phyloP scores from a whole-genome alignment of 2,888 invertebrate genomes.

The Patella pellucida region DNA sequence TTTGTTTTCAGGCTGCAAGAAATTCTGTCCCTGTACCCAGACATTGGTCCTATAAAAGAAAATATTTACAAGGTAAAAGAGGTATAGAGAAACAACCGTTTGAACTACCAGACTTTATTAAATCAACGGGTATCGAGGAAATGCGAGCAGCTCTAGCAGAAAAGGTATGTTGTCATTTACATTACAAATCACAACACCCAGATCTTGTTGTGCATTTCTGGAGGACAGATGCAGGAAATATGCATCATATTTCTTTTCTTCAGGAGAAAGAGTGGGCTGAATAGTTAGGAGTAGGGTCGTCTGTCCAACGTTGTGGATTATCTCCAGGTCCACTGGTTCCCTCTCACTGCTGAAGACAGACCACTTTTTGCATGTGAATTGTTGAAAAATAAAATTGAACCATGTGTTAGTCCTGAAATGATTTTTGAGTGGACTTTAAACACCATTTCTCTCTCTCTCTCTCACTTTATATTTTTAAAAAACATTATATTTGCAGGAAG shows the following conservation, averaged over 20 bases:
- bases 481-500: constrained; percentile 57
- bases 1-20: constrained; percentile 78
- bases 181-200: too few species aligned
- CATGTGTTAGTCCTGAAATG: too few species aligned
- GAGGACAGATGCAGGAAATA: too few species aligned
- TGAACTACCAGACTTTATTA: constrained; percentile 97
- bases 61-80: constrained; percentile 90
- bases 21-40: constrained; percentile 98
- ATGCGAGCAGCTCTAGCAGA: constrained; percentile 98
- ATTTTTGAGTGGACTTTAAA: too few species aligned
- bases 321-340: too few species aligned
- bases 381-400: too few species aligned
- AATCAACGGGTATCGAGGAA: constrained; percentile 99
- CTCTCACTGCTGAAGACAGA: too few species aligned
- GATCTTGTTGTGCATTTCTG: too few species aligned
- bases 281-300: too few species aligned
- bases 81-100: constrained; percentile 99
- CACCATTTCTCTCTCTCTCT: neutral
- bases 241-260: neutral
- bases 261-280: too few species aligned
- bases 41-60: constrained; percentile 98
- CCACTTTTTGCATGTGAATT: too few species aligned
- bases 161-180: constrained; percentile 74
- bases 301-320: too few species aligned
- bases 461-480: neutral